These are phyloP conservation scores for Aradophagus sp. DNA, from an alignment of 1,140 invertebrate species.

Conservation along the genomic window DNA sequence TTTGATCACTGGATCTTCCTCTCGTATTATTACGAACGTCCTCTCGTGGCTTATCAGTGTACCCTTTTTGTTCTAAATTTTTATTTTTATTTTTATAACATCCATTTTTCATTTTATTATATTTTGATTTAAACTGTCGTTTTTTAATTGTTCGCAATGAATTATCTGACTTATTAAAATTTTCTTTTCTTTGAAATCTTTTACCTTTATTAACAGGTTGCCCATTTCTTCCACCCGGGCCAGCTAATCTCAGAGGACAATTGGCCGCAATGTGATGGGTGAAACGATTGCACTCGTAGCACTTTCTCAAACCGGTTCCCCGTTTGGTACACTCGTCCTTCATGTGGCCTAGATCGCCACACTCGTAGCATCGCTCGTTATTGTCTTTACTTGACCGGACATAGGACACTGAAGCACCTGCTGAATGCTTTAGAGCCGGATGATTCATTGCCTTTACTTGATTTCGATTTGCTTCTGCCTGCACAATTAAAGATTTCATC, in stretches of 20 bases:
- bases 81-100: not conserved
- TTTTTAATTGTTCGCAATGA: not conserved
- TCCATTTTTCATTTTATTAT: not conserved
- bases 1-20: too few relatives aligned
- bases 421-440: not conserved
- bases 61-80: not conserved
- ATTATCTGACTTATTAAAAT: not conserved
- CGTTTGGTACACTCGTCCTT: conserved; percentile 6
- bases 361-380: conserved; percentile 23
- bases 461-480: conserved; percentile 16
- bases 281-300: conserved; percentile 17
- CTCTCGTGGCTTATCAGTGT: too few relatives aligned
- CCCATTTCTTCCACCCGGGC: not conserved
- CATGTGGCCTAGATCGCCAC: conserved; percentile 24
- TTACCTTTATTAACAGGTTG: not conserved
- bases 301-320: conserved; percentile 3
- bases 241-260: conserved; percentile 1
- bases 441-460: not conserved
- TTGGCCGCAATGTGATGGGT: conserved; percentile 3
- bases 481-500: conserved; percentile 13
- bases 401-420: conserved; percentile 6
- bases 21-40: too few relatives aligned
- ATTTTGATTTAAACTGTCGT: conserved; percentile 2
- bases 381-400: not conserved
- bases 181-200: not conserved